Evolutionary conservation across 2,113 vertebrate species (phyloP), one percentile per base, ranked within the genome.

Genomic region (Corythoichthys intestinalis): DNA sequence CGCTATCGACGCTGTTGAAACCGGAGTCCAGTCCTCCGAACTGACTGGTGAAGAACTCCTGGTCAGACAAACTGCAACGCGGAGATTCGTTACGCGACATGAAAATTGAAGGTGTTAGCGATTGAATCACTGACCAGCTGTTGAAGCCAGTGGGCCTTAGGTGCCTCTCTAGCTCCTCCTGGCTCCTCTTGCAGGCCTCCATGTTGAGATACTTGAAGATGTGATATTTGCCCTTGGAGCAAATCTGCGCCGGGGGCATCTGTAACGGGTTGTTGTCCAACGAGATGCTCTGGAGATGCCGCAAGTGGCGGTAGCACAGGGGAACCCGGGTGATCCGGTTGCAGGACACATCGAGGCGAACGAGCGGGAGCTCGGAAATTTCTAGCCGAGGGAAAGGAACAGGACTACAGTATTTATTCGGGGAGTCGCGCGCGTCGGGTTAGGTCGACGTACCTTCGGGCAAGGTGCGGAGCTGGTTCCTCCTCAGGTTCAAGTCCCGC

Each of bases 1-100:
- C 95, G 0, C 95, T 96, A 89, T 96, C 95, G 6, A 96, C 95
- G 0, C 95, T 96, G 86, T 95, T 94, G 80, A 96, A 96, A 15
- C 95, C 95, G 0, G 94, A 96, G 77, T 96, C 95, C 57, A 96
- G 87, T 1, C 94, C 94, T 1, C 94, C 92, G 28, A 93, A 92
- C n/a, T 92, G 93, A 52, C 86, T 85, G 0, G 89, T 76, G 4
- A 92, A 94, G 78, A 96, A 91, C 56, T 96, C 91, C 71, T 92
- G 92, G 57, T 96, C 95, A 0, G 93, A 92, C 17, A 96, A 91
- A 79, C 95, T 97, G 77, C 0, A 74, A 80, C 0, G 76, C 1
- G 15, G 46, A 10, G 41, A 52, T 6, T 1, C 46, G 41, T 28
- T 0, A 56, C 53, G 39, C 28, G 2, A 50, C 61, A 10, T 6